Base-by-base conservation (phyloP, 1,140 invertebrate genomes). In the Schlechtendalia chinensis region DNA sequence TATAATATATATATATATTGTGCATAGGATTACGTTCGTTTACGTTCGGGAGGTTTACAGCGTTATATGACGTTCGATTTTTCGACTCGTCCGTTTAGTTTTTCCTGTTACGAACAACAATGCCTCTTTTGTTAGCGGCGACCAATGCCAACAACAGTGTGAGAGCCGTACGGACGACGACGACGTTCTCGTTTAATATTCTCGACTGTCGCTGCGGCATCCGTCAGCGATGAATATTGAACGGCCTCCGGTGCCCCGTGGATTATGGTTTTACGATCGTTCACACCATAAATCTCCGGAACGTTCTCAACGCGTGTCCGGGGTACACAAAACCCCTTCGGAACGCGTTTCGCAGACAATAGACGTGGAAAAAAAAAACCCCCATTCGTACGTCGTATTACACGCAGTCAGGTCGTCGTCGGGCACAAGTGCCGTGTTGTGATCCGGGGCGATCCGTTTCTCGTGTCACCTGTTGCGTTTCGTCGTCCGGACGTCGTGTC, bases 211-310 rank as follows among this genome's bases (percentile, higher is more conserved):
- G 69, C 11, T 54, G 17, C 47, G 29, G 12, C 47, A 54, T 72
- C 29, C 50, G 69, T 72, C 50, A 53, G 69, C 24, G n/a, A 32
- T 72, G 69, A 72, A 72, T 72, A 72, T 72, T 72, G 69, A 72
- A 72, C 27, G 53, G 69, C 17, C 27, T 54, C 11, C 12, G 11
- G 29, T n/a, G n/a, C n/a, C n/a, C 47, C 50, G 24, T 54, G 29
- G 27, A 72, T 19, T 16, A 72, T 29, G 69, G 24, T 54, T 32
- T 54, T 72, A 72, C 50, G 50, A 72, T 72, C 29, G 19, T 72
- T 72, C 69, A 72, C 69, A 72, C 50, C 69, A 54, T 72, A 72
- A 72, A 72, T 72, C 47, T 54, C 54, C 5, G 19, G 29, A 53
- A 72, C 29, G 54, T 47, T 53, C 24, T 72, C 1, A 19, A 72